phyloP scores from a whole-genome alignment of 2,888 invertebrate species.

The Drosophila paracracens region DNA sequence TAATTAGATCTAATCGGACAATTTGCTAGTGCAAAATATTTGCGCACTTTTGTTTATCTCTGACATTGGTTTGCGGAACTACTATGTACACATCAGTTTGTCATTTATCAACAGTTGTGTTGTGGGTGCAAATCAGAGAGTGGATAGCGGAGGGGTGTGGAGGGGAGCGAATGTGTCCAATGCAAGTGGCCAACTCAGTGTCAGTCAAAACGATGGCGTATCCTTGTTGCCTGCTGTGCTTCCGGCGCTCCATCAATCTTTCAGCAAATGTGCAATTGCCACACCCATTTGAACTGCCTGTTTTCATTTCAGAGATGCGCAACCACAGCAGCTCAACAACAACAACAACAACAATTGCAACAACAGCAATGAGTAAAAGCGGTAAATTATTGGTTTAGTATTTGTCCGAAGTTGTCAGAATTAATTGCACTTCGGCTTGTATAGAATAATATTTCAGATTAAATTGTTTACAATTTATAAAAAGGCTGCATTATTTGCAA shows the following conservation, averaged over 20 bases:
- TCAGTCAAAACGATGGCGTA: conserved; percentile 56
- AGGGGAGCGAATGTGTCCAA: conserved; percentile 18
- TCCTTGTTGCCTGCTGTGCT: conserved; percentile 58
- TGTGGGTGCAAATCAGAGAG: conserved; percentile 4
- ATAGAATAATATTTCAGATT: neutral
- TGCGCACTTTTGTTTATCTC: conserved; percentile 56
- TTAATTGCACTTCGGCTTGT: conserved; percentile 1
- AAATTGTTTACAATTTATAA: neutral
- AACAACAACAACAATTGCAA: conserved; percentile 6
- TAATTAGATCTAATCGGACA: conserved; percentile 71
- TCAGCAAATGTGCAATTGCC: conserved; percentile 44
- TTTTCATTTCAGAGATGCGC: conserved; percentile 50
- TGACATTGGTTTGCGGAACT: conserved; percentile 66
- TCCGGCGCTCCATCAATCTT: conserved; percentile 74
- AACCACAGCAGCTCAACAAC: conserved; percentile 2
- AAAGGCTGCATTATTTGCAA: neutral
- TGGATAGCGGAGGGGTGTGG: neutral
- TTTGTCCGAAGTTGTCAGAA: conserved; percentile 12
- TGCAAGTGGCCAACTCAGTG: conserved; percentile 62
- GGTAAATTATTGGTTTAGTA: conserved; percentile 22
- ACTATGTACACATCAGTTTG: conserved; percentile 35
- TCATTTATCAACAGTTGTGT: conserved; percentile 65
- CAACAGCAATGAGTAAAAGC: conserved; percentile 4
- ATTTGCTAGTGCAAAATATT: conserved; percentile 43
- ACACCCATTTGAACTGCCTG: conserved; percentile 41